phyloP scores from a whole-genome alignment of 2,797 vertebrate genomes.

The Cryptoprocta ferox region DNA sequence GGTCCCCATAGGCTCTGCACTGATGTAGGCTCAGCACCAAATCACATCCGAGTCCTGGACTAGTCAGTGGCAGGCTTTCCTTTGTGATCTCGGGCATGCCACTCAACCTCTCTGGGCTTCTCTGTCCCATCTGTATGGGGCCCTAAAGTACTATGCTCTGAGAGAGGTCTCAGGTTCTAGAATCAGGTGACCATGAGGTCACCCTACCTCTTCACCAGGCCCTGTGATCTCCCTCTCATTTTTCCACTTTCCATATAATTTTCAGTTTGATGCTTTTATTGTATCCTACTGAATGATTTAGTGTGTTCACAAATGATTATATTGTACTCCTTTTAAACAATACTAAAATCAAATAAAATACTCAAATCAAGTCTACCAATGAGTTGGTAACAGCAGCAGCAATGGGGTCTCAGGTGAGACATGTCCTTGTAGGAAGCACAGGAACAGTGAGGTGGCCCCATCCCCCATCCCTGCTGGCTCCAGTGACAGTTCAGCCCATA shows the following conservation, averaged over 20 bases:
- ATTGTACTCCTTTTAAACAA: conserved; percentile 71
- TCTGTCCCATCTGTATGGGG: neutral
- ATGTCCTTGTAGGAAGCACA: neutral
- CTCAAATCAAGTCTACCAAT: conserved; percentile 62
- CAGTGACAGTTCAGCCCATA: neutral
- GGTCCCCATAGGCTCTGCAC: neutral
- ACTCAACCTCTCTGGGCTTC: neutral
- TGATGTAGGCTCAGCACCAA: neutral
- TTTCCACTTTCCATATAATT: neutral
- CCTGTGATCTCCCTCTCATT: neutral
- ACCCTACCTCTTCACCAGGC: neutral
- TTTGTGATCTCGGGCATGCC: neutral
- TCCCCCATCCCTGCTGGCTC: neutral
- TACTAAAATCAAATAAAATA: conserved; percentile 73
- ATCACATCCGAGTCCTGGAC: neutral
- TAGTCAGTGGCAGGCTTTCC: neutral
- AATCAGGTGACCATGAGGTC: neutral
- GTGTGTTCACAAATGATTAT: conserved; percentile 70
- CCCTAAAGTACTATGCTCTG: neutral
- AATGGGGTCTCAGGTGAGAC: neutral
- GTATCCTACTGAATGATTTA: conserved; percentile 70
- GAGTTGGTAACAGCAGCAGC: conserved; percentile 14
- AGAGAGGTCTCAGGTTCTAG: neutral
- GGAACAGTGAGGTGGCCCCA: neutral
- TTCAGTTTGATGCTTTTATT: conserved; percentile 76